Percentiles rank a stretch among this genome's conserved stretches.
These are phyloP conservation scores for Zaprionus inermis DNA, from an alignment of 1,140 invertebrate genomes.

Conservation along the genomic window DNA sequence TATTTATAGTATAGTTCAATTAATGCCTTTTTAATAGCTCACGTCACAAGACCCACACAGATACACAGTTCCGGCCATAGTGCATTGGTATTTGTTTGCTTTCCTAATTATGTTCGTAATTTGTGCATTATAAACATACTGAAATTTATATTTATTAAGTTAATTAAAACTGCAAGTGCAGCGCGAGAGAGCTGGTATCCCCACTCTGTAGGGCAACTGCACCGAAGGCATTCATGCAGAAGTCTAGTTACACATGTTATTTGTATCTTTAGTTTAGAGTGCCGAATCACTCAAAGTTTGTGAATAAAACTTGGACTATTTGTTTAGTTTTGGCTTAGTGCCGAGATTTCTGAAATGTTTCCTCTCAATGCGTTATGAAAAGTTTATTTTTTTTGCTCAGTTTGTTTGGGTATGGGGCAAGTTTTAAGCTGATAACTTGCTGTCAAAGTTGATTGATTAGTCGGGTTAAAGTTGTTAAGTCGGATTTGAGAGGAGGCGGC, in stretches of 20 bases:
- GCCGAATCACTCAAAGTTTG: not conserved
- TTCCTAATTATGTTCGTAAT: conserved; percentile 24
- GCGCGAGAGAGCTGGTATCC: too few species aligned
- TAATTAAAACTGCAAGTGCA: not conserved
- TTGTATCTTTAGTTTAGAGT: not conserved
- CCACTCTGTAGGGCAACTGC: too few species aligned
- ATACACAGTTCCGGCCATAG: not conserved
- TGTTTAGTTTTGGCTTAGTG: not conserved
- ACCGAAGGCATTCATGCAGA: too few species aligned
- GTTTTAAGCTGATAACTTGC: conserved; percentile 43
- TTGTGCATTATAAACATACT: conserved; percentile 21
- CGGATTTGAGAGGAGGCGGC: conserved; percentile 8
- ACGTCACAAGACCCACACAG: not conserved
- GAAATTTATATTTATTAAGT: conserved; percentile 5
- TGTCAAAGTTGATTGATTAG: conserved; percentile 51
- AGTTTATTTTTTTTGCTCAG: not conserved
- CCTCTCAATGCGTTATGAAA: conserved; percentile 6
- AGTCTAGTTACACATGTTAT: not conserved
- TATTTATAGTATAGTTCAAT: conserved; percentile 26
- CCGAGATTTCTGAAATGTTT: not conserved
- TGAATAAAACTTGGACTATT: not conserved
- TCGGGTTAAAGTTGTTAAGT: conserved; percentile 34
- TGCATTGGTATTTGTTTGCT: conserved; percentile 18
- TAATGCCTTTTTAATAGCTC: conserved; percentile 45
- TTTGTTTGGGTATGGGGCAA: conserved; percentile 8